Percentiles rank a stretch among this genome's conserved stretches.
phyloP scores from a whole-genome alignment of 2,113 vertebrate species.

The Solenodon paradoxus region DNA sequence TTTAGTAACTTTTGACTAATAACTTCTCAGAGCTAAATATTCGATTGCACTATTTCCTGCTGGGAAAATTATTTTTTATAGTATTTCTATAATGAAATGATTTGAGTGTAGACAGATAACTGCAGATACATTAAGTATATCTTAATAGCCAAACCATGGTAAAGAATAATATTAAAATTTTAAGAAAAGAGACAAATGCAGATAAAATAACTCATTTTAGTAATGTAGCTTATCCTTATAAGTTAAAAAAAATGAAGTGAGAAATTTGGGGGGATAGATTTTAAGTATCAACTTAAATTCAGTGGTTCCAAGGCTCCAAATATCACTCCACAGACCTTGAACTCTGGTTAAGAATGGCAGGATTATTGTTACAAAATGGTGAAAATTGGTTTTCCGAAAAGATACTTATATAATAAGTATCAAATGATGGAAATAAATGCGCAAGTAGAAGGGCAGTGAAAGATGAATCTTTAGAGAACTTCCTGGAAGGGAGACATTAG shows the following conservation, averaged over 20 bases:
- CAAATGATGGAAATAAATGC: background rate
- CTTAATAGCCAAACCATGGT: background rate
- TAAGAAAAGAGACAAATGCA: background rate
- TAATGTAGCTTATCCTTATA: background rate
- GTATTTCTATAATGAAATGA: background rate
- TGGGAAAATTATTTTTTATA: background rate
- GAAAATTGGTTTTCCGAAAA: background rate
- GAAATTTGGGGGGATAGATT: background rate
- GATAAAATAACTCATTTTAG: background rate
- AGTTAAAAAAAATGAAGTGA: constrained; percentile 29
- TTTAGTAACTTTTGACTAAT: background rate
- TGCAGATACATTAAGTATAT: background rate
- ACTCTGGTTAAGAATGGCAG: background rate
- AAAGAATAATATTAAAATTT: background rate
- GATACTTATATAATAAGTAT: background rate
- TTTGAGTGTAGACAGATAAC: background rate
- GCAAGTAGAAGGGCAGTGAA: background rate
- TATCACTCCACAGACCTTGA: background rate
- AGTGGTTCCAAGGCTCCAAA: background rate
- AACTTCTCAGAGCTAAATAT: background rate
- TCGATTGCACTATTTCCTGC: background rate
- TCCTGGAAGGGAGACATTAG: background rate
- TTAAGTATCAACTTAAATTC: constrained; percentile 24
- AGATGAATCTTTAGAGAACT: background rate
- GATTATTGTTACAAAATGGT: background rate